Evolutionary conservation across 2,888 invertebrate species (phyloP), one percentile per base, ranked within the genome.

Genomic region (Mythimna albipuncta): DNA sequence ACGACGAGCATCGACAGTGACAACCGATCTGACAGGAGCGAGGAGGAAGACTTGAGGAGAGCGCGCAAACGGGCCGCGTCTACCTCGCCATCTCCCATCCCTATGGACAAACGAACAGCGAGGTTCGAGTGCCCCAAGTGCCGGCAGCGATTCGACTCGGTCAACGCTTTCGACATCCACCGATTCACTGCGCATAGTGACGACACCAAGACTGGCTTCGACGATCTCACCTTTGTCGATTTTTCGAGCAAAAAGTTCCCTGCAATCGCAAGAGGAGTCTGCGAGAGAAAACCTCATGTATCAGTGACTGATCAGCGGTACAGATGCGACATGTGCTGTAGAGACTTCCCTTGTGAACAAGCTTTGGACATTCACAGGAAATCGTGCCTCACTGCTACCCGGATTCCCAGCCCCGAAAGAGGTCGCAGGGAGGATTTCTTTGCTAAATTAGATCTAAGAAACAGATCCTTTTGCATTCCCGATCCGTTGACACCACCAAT

Each of bases 191-290:
- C 96, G 1, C 98, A 98, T 84, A 93, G 94, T 11, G 95, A 96
- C 82, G 97, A 97, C 77, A 94, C 96, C 1, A 97, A 97, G 61
- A 93, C 97, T 2, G 97, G 98, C 21, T 98, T 97, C 91, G 97
- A 97, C 83, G 98, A 98, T 91, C 94, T 98, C 69, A 97, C 97
- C 3, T 98, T 98, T 89, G 97, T 98, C n/a, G 98, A 98, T 89
- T 98, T 98, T 89, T 97, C 98, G 0, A 97, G 97, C 75, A 97
- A 97, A 84, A 98, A 98, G 90, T 98, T 98, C 89, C 97, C 98
- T 0, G 97, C 98, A 69, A 98, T 98, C 81, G 98, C 98, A 0
- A 97, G 98, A 80, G 97, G 97, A 35, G 97, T 97, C 19, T 86
- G 87, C 78, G 98, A 98, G 88, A 97, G 97, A 74, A 93, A 90